phyloP scores from a whole-genome alignment of 2,888 invertebrate species.

The Lucinisca nassula region DNA sequence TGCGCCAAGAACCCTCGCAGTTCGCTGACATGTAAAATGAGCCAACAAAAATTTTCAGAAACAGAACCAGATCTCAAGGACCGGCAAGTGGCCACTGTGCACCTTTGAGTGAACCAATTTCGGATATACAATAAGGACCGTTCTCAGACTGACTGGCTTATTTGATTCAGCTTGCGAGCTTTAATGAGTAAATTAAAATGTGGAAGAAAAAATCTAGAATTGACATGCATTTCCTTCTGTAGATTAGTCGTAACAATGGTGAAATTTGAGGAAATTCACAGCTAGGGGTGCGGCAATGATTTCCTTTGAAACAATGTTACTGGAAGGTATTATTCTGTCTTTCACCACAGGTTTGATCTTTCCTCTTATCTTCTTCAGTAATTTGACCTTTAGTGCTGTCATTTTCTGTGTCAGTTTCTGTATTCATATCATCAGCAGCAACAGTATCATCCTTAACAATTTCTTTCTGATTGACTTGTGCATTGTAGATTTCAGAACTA shows the following conservation, averaged over 20 bases:
- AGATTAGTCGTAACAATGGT: not conserved
- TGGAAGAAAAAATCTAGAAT: not conserved
- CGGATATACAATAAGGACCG: too few species aligned
- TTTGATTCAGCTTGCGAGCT: not conserved
- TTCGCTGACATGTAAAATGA: not conserved
- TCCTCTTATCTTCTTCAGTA: not conserved
- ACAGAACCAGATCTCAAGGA: not conserved
- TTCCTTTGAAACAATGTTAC: not conserved
- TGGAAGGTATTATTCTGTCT: not conserved
- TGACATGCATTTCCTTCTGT: slow-evolving; percentile 4
- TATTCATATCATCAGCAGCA: too few species aligned
- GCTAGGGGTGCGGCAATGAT: too few species aligned
- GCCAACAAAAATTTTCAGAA: not conserved
- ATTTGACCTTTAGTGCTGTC: not conserved
- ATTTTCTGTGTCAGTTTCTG: not conserved
- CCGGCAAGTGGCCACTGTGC: not conserved
- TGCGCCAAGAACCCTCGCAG: not conserved
- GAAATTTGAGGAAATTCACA: slow-evolving; percentile 8
- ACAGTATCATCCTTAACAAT: too few species aligned
- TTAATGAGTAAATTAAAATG: slow-evolving; percentile 13
- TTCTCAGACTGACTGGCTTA: too few species aligned
- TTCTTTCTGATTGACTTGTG: too few species aligned
- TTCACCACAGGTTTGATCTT: not conserved
- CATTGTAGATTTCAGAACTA: too few species aligned
- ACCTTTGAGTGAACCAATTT: not conserved